Conservation (phyloP, 2,888 invertebrate species). For the Ctena decussata region DNA sequence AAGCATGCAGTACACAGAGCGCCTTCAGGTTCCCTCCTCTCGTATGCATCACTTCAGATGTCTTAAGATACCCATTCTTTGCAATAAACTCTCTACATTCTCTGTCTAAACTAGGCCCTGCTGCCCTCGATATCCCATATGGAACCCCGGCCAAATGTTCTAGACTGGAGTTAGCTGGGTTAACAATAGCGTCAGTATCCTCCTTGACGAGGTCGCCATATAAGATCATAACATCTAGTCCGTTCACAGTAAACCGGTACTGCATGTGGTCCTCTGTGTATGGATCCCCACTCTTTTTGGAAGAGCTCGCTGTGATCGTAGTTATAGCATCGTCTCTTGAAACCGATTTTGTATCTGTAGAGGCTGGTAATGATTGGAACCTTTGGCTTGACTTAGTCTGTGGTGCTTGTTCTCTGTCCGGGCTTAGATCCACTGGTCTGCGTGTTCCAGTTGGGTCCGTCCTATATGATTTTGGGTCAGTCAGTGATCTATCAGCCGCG, state of each 20-base stretch:
- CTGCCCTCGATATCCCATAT: slow-evolving; percentile 57
- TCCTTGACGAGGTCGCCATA: slow-evolving; percentile 52
- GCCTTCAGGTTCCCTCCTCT: slow-evolving; percentile 50
- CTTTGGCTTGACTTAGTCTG: too few species aligned
- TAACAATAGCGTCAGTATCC: slow-evolving; percentile 64
- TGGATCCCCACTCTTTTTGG: too few species aligned
- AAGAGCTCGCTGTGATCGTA: too few species aligned
- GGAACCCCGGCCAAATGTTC: slow-evolving; percentile 64
- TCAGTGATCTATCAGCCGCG: too few species aligned
- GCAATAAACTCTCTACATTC: slow-evolving; percentile 53
- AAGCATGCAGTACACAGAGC: slow-evolving; percentile 59
- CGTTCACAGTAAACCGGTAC: slow-evolving; percentile 29
- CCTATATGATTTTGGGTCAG: too few species aligned
- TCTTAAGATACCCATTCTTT: slow-evolving; percentile 43
- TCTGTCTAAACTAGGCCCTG: slow-evolving; percentile 46
- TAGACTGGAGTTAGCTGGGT: slow-evolving; percentile 65
- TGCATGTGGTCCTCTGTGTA: slow-evolving; percentile 48
- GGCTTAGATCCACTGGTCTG: too few species aligned
- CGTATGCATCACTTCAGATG: slow-evolving; percentile 56
- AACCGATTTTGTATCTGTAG: too few species aligned
- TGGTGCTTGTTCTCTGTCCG: too few species aligned
- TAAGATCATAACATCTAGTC: slow-evolving; percentile 55
- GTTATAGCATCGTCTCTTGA: too few species aligned
- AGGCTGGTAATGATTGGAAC: too few species aligned
- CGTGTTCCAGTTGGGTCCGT: too few species aligned